Evolutionary conservation across 2,888 invertebrate species (phyloP), one percentile per base, ranked within the genome.

Genomic region (Polydrusus cervinus): DNA sequence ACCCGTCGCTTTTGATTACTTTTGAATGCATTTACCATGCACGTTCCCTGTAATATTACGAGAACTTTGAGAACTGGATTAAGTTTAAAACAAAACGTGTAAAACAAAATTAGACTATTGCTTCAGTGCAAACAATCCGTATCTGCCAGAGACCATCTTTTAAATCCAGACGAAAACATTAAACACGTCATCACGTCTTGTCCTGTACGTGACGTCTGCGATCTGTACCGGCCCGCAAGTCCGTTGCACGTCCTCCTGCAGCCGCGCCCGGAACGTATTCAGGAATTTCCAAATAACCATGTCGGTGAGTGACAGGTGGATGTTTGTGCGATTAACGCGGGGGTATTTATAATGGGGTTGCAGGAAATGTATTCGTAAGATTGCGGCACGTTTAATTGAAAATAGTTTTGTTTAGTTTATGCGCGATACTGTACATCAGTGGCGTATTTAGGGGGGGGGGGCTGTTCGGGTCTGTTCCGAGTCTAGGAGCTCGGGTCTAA

Each of bases 161-260:
- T 16, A 47, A 13, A 10, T 53, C n/a, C n/a, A 53, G n/a, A 53
- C 53, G 25, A 53, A 53, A 30, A 25, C 53, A 10, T 25, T 13
- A 11, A n/a, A 13, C 6, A 53, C 53, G 53, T n/a, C 53, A 16
- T 30, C 53, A 53, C 53, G 53, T 53, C 53, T 6, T 20, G 30
- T 25, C 53, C 53, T 53, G 53, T 53, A 53, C 53, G 53, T 53
- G 53, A 53, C 53, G 53, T 53, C 53, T 30, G 53, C 53, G 53
- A 30, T 53, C 51, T 3, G 49, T 16, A 49, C 18, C 25, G 51
- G 18, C 0, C 25, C 53, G 20, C 11, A 30, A 10, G 51, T 11
- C 51, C 16, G 6, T 18, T 9, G 51, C 51, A 20, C 16, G 18
- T 11, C 20, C 20, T 16, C n/a, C 47, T 49, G 47, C 47, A 34